Conservation (phyloP, 2,888 invertebrate species). For the Tortricodes alternella region DNA sequence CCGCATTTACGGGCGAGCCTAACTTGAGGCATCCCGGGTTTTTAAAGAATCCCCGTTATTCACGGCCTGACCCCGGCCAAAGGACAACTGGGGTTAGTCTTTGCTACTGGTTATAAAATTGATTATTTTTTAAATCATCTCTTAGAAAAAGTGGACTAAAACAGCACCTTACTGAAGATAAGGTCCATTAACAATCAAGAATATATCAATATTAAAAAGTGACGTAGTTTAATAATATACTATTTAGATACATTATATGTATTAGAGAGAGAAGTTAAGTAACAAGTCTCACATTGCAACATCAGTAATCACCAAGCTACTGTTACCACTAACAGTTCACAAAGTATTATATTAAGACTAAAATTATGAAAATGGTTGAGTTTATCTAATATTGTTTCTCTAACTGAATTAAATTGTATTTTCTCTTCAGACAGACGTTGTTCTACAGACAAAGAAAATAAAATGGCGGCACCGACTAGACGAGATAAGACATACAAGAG, state of each 20-base stretch:
- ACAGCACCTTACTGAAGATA: too few relatives aligned
- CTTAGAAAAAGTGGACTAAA: too few relatives aligned
- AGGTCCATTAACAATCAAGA: too few relatives aligned
- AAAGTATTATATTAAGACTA: conserved; percentile 12
- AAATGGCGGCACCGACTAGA: conserved; percentile 20
- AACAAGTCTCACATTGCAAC: not conserved
- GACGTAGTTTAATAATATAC: too few relatives aligned
- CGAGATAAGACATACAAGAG: conserved; percentile 21
- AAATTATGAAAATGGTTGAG: conserved; percentile 5
- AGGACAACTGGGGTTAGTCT: too few relatives aligned
- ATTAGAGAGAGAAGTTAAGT: not conserved
- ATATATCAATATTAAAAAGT: too few relatives aligned
- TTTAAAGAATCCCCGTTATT: conserved; percentile 7
- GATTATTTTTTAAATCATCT: too few relatives aligned
- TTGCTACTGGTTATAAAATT: too few relatives aligned
- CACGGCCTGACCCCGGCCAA: conserved; percentile 4
- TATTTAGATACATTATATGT: not conserved
- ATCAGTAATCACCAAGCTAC: not conserved
- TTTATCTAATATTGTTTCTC: conserved; percentile 23
- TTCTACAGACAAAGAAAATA: conserved; percentile 26
- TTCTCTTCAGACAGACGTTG: conserved; percentile 4
- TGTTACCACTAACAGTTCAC: not conserved
- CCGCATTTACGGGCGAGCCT: not conserved
- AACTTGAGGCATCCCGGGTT: conserved; percentile 8
- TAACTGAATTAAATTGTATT: conserved; percentile 23